Conservation (phyloP, 2,888 invertebrate species). For the Oscheius sp. region DNA sequence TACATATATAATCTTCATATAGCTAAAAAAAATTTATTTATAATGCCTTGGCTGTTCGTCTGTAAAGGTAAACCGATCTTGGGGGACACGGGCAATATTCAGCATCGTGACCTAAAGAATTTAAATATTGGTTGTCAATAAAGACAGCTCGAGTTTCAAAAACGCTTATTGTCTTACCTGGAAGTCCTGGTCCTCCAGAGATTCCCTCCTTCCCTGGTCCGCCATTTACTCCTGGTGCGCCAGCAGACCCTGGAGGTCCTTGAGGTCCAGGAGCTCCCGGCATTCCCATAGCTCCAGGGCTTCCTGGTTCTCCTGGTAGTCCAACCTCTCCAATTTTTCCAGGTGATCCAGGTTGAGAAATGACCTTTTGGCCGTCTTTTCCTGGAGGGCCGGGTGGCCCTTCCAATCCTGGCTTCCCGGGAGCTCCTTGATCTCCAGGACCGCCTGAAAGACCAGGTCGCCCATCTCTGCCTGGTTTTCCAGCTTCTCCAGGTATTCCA, state of each 20-base stretch:
- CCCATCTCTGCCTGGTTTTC: constrained; percentile 19
- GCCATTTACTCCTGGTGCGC: constrained; percentile 40
- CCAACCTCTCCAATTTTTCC: constrained; percentile 20
- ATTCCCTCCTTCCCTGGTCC: constrained; percentile 39
- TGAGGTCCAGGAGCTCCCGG: constrained; percentile 42
- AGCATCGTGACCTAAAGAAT: constrained; percentile 35
- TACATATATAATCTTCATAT: too few species aligned
- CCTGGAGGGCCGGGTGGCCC: constrained; percentile 39
- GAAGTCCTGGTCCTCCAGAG: constrained; percentile 14
- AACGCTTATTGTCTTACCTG: neutral
- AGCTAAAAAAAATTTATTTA: too few species aligned
- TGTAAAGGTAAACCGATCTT: constrained; percentile 32
- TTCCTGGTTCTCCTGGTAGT: constrained; percentile 29
- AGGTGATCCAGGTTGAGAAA: neutral
- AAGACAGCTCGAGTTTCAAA: too few species aligned
- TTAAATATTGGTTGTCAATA: neutral
- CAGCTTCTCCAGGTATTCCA: constrained; percentile 38
- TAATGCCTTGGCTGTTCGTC: constrained; percentile 5
- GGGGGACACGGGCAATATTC: constrained; percentile 55
- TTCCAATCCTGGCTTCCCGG: constrained; percentile 19
- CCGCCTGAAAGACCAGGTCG: constrained; percentile 22
- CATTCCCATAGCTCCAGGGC: constrained; percentile 33
- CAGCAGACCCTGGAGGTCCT: constrained; percentile 32
- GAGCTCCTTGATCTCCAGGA: constrained; percentile 24
- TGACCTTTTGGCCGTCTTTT: constrained; percentile 25